Conservation (phyloP, 2,797 vertebrate genomes). For the Pyrrhura leucotis region DNA sequence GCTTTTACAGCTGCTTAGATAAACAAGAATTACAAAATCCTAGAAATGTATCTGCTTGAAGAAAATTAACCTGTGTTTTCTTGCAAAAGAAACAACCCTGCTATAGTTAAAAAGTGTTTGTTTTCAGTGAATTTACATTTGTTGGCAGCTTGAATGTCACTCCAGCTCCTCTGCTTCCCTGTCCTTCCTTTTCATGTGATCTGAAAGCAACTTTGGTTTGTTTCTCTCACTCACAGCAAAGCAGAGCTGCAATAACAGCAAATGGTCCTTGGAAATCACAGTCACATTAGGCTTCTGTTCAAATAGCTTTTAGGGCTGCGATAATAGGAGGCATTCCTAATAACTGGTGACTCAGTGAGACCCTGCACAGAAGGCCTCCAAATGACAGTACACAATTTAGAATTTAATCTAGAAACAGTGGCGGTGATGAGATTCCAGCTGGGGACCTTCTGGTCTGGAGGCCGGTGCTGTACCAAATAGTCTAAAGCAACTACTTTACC, state of each 20-base stretch:
- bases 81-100: slow-evolving; percentile 11
- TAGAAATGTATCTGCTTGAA: background rate
- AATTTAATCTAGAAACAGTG: slow-evolving; percentile 81
- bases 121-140: slow-evolving; percentile 64
- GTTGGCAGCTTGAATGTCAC: slow-evolving; percentile 42
- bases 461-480: slow-evolving; percentile 26
- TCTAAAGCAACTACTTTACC: slow-evolving; percentile 43
- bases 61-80: slow-evolving; percentile 23
- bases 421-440: slow-evolving; percentile 80
- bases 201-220: slow-evolving; percentile 75
- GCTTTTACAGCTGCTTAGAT: background rate
- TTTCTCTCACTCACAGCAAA: slow-evolving; percentile 70
- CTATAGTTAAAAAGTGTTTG: slow-evolving; percentile 49
- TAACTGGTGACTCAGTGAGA: slow-evolving; percentile 80
- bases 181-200: slow-evolving; percentile 51
- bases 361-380: slow-evolving; percentile 83
- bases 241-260: slow-evolving; percentile 78
- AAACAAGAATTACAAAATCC: background rate
- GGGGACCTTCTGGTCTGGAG: slow-evolving; percentile 79
- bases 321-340: slow-evolving; percentile 81
- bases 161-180: slow-evolving; percentile 40
- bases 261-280: slow-evolving; percentile 83
- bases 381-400: slow-evolving; percentile 81
- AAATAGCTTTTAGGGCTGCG: slow-evolving; percentile 81
- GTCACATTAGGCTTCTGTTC: slow-evolving; percentile 82